These are phyloP conservation scores for Scomberomorus guttatus DNA, from an alignment of 2,797 vertebrate species.

Conservation along the genomic window DNA sequence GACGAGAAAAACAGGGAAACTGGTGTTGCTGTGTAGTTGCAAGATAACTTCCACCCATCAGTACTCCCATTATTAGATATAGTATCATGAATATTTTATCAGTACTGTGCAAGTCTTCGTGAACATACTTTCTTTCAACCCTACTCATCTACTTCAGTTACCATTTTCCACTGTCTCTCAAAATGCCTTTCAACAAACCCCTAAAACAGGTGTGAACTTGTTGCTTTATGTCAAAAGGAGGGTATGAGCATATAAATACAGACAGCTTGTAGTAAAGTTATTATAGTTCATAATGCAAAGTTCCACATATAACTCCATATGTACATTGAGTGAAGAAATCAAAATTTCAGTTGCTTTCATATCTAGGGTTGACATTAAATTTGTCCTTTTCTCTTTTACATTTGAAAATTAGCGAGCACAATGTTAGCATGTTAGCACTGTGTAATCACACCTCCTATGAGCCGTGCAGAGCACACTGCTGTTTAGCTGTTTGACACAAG, in stretches of 20 bases:
- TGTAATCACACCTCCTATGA: neutral
- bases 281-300: neutral
- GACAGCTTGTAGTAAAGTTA: slow-evolving; percentile 11
- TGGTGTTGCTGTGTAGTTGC: slow-evolving; percentile 27
- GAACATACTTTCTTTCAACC: too few relatives aligned
- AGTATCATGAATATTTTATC: neutral
- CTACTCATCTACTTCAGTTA: neutral
- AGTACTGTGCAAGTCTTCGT: too few relatives aligned
- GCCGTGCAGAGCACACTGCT: neutral
- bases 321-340: neutral
- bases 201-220: slow-evolving; percentile 31
- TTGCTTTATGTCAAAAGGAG: slow-evolving; percentile 2
- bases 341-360: neutral
- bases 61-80: neutral
- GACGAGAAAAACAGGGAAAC: neutral
- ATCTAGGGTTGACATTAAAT: neutral
- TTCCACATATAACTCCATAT: neutral
- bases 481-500: neutral
- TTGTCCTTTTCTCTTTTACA: neutral
- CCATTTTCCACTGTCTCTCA: neutral
- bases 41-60: slow-evolving; percentile 5
- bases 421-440: neutral
- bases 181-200: slow-evolving; percentile 1
- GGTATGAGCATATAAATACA: neutral
- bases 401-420: neutral